A percentile compares a stretch with the other conserved stretches of the same genome.
Evolutionary conservation across 35 echinoderm and acorn worm genomes (phyloP).

Genomic region (Ophiothrix spiculata): DNA sequence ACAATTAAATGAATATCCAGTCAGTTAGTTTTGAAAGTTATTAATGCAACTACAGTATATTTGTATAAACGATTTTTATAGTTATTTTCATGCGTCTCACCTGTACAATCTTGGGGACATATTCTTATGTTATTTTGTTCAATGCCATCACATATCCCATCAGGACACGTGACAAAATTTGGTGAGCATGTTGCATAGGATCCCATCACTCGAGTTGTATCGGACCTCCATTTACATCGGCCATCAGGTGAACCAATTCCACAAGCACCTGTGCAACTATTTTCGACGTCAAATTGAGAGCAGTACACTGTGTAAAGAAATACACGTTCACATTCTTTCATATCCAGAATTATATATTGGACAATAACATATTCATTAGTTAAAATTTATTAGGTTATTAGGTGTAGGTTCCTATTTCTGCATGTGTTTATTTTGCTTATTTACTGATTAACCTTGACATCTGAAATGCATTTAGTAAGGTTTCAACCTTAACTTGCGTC

Average conservation of each 20-base stretch:
- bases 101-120: slow-evolving; percentile 49
- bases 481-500: too few species aligned
- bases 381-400: not conserved
- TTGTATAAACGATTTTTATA: too few species aligned
- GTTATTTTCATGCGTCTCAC: too few species aligned
- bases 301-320: not conserved
- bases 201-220: not conserved
- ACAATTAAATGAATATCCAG: too few species aligned
- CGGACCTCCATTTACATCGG: slow-evolving; percentile 20
- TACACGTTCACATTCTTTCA: not conserved
- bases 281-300: not conserved
- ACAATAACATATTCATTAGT: not conserved
- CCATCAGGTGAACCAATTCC: slow-evolving; percentile 30
- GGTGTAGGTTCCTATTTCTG: not conserved
- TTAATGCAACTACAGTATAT: too few species aligned
- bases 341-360: not conserved
- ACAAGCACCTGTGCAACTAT: slow-evolving; percentile 11
- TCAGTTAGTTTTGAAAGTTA: too few species aligned
- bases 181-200: slow-evolving; percentile 43
- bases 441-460: not conserved
- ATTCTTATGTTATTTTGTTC: not conserved
- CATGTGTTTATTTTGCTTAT: not conserved
- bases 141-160: slow-evolving; percentile 26
- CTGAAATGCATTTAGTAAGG: not conserved
- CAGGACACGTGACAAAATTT: slow-evolving; percentile 32